phyloP scores from a whole-genome alignment of 2,888 invertebrate genomes.

The Heliothis peltigera region DNA sequence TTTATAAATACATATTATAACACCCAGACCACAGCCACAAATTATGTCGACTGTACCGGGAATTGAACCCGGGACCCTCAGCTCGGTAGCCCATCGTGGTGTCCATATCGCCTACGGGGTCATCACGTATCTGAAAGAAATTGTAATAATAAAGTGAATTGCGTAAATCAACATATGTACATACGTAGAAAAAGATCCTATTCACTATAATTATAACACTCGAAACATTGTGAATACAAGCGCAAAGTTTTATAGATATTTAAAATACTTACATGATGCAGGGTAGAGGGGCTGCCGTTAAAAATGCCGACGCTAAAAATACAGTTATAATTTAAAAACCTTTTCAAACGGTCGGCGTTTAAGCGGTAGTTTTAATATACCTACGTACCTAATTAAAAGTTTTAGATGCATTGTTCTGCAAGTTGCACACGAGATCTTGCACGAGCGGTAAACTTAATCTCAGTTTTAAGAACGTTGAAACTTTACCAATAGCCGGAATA shows the following conservation, averaged over 20 bases:
- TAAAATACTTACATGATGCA: not conserved
- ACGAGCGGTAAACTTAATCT: slow-evolving; percentile 41
- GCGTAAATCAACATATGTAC: not conserved
- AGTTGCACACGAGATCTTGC: slow-evolving; percentile 32
- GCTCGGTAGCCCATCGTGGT: too few relatives aligned
- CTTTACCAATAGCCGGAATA: slow-evolving; percentile 48
- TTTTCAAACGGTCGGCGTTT: slow-evolving; percentile 1
- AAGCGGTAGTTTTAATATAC: slow-evolving; percentile 14
- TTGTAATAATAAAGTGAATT: not conserved
- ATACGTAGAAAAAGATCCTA: too few relatives aligned
- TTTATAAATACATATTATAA: too few relatives aligned
- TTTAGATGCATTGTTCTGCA: slow-evolving; percentile 33
- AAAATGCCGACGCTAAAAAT: slow-evolving; percentile 11
- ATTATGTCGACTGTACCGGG: too few relatives aligned
- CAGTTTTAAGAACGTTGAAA: slow-evolving; percentile 50
- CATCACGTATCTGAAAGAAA: too few relatives aligned
- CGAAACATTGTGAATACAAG: not conserved
- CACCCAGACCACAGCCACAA: too few relatives aligned
- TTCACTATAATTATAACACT: too few relatives aligned
- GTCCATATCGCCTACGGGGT: too few relatives aligned
- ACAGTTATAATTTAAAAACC: slow-evolving; percentile 15
- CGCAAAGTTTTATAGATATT: slow-evolving; percentile 6
- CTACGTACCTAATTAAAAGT: slow-evolving; percentile 39
- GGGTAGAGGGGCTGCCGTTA: not conserved
- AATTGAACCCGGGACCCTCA: too few relatives aligned